Evolutionary conservation across 2,113 vertebrate genomes (phyloP).

Genomic region (Siphamia tubifer): DNA sequence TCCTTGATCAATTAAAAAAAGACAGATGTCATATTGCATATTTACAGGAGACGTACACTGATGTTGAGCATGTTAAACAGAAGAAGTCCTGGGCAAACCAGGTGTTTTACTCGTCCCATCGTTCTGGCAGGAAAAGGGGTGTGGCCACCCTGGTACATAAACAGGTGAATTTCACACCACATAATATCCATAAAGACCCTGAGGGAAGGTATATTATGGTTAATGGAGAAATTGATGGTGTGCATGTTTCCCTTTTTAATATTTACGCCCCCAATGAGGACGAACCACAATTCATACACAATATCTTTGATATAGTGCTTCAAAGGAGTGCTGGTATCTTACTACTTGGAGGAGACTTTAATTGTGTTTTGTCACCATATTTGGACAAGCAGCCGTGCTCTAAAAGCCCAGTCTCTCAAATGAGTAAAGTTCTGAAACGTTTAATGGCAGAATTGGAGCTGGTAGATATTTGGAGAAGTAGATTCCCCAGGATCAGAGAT

Average conservation of each 20-base stretch:
- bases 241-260: background rate
- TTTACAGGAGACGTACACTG: conserved; percentile 5
- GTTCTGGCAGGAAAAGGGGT: background rate
- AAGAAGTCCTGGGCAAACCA: background rate
- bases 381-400: too few species aligned
- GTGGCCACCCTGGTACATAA: background rate
- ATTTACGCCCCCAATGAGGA: conserved; percentile 3
- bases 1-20: conserved; percentile 4
- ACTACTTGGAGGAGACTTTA: background rate
- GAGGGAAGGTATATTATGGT: too few species aligned
- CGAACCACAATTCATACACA: background rate
- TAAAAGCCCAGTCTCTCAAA: too few species aligned
- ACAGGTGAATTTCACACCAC: too few species aligned
- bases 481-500: background rate
- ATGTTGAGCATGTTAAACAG: background rate
- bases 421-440: too few species aligned
- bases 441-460: too few species aligned
- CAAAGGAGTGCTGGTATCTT: background rate
- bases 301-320: too few species aligned
- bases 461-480: background rate
- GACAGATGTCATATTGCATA: background rate
- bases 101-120: background rate
- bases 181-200: too few species aligned
- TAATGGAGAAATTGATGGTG: too few species aligned
- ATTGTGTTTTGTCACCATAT: background rate